Percentiles rank a stretch among this genome's conserved stretches.
These are phyloP conservation scores for Centropus unirufus DNA, from an alignment of 2,113 vertebrate genomes.

Conservation along the genomic window DNA sequence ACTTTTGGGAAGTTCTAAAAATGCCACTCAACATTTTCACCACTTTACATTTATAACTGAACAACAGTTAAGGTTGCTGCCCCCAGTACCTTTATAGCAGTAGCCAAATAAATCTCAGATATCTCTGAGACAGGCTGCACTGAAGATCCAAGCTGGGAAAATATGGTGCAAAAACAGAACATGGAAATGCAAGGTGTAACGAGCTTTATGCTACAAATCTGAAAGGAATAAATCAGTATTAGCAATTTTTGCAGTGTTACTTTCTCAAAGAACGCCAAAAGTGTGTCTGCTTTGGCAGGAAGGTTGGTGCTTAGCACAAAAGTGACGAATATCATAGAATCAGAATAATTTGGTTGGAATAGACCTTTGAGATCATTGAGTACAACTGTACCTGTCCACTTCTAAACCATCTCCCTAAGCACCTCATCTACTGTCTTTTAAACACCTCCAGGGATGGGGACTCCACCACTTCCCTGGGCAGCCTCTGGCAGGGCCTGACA, in stretches of 20 bases:
- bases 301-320: neutral
- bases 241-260: neutral
- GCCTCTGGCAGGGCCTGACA: too few species aligned
- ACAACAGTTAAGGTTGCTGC: neutral
- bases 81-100: neutral
- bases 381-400: too few species aligned
- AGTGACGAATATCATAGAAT: fast-evolving
- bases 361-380: too few species aligned
- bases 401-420: too few species aligned
- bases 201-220: neutral
- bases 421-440: too few species aligned
- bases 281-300: neutral
- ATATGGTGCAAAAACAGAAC: neutral
- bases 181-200: neutral
- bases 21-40: neutral
- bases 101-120: neutral
- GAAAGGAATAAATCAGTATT: neutral
- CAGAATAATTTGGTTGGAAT: too few species aligned
- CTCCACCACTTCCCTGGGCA: too few species aligned
- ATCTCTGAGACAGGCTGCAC: neutral
- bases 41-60: neutral
- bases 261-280: neutral
- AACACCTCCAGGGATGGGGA: too few species aligned
- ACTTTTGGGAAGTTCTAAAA: conserved; percentile 2
- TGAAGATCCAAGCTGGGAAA: neutral